These are phyloP conservation scores for Gonioctena quinquepunctata DNA, from an alignment of 1,140 invertebrate species.

Conservation along the genomic window DNA sequence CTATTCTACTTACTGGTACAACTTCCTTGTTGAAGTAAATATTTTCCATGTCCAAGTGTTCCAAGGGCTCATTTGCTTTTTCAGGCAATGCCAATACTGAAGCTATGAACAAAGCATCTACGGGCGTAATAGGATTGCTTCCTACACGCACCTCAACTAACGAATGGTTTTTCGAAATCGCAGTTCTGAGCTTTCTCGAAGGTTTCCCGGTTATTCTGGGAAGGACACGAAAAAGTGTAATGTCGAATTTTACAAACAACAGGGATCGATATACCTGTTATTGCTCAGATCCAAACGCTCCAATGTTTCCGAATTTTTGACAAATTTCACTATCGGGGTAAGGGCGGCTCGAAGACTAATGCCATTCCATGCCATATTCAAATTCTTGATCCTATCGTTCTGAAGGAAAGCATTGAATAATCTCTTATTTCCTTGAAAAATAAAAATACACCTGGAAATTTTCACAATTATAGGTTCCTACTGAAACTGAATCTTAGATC, in stretches of 20 bases:
- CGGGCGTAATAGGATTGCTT: conserved; percentile 55
- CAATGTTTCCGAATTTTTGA: conserved; percentile 32
- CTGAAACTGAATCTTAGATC: too few relatives aligned
- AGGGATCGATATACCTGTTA: conserved; percentile 38
- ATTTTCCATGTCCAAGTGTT: conserved; percentile 54
- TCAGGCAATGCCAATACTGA: conserved; percentile 22
- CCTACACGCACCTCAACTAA: conserved; percentile 55
- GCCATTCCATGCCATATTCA: conserved; percentile 48
- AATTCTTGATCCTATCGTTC: conserved; percentile 30
- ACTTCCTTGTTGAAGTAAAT: conserved; percentile 54
- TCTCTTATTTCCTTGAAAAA: conserved; percentile 31
- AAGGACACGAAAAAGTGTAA: neutral
- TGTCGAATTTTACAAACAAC: neutral
- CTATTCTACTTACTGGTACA: conserved; percentile 40
- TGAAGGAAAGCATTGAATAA: conserved; percentile 27
- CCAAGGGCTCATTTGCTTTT: conserved; percentile 34
- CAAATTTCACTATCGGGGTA: conserved; percentile 30
- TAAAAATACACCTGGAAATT: too few relatives aligned
- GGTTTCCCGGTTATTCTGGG: neutral
- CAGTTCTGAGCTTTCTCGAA: conserved; percentile 25
- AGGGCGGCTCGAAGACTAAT: conserved; percentile 28
- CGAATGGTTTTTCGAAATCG: conserved; percentile 48
- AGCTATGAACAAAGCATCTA: conserved; percentile 46
- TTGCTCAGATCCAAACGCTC: conserved; percentile 44
- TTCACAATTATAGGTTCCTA: neutral